These are phyloP conservation scores for Ridgeia piscesae DNA, from an alignment of 1,140 invertebrate genomes.

Conservation along the genomic window DNA sequence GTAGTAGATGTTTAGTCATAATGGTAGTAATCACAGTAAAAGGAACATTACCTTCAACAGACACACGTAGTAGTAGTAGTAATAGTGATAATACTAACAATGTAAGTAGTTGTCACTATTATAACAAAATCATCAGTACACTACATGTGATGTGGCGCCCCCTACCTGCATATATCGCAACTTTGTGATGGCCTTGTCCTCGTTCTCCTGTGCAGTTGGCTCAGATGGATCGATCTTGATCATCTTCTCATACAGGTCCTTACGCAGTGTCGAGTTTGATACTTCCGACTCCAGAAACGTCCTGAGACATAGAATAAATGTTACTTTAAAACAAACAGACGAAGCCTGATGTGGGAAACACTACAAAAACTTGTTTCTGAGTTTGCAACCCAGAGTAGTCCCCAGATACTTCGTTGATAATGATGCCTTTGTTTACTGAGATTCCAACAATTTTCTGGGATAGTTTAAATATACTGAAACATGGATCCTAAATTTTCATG, in stretches of 20 bases:
- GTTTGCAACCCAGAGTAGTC: no score
- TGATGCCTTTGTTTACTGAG: no score
- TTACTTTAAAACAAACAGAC: not conserved
- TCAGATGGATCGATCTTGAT: conserved; percentile 87
- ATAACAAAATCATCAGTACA: not conserved
- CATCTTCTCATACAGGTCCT: conserved; percentile 98
- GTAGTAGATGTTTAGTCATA: not conserved
- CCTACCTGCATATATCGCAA: conserved; percentile 94
- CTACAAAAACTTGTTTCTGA: not conserved
- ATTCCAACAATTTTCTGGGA: not conserved
- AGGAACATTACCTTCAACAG: not conserved
- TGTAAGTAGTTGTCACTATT: not conserved
- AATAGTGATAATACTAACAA: not conserved
- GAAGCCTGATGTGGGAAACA: not conserved
- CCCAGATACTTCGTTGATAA: no score
- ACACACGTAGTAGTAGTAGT: not conserved
- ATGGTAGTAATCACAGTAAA: not conserved
- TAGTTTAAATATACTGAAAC: not conserved
- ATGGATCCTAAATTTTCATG: no score
- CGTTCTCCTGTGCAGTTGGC: conserved; percentile 86
- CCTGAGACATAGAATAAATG: conserved; percentile 40
- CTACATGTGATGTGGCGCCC: not conserved
- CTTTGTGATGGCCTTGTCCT: conserved; percentile 89
- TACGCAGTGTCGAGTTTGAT: conserved; percentile 64
- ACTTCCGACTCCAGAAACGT: conserved; percentile 95